These are phyloP conservation scores for Cetonia aurata DNA, from an alignment of 2,888 invertebrate species.

Conservation along the genomic window DNA sequence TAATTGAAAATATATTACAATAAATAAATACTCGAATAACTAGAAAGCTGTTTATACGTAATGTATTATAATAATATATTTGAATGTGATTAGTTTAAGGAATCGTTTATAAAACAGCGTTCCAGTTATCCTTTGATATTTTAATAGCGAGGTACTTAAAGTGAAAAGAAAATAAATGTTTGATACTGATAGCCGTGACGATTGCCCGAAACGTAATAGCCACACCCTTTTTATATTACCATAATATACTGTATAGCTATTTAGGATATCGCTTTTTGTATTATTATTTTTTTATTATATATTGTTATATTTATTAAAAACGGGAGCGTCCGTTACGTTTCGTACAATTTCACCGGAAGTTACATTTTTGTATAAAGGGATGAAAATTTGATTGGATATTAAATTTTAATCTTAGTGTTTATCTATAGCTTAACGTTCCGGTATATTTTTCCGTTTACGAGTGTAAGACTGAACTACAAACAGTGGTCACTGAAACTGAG, in stretches of 20 bases:
- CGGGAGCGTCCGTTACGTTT: slow-evolving; percentile 16
- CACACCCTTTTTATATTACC: slow-evolving; percentile 43
- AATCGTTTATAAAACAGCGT: slow-evolving; percentile 35
- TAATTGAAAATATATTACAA: slow-evolving; percentile 20
- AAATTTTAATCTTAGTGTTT: slow-evolving; percentile 47
- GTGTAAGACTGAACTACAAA: not conserved
- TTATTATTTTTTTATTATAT: slow-evolving; percentile 43
- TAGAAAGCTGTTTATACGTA: slow-evolving; percentile 39
- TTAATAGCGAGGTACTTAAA: slow-evolving; percentile 44
- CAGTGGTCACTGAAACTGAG: slow-evolving; percentile 41
- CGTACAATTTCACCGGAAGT: slow-evolving; percentile 29
- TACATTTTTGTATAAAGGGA: slow-evolving; percentile 46
- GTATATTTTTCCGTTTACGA: slow-evolving; percentile 20
- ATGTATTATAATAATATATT: slow-evolving; percentile 32
- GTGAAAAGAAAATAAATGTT: slow-evolving; percentile 33
- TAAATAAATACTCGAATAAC: slow-evolving; percentile 35
- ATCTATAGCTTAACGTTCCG: slow-evolving; percentile 43
- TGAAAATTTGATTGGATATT: slow-evolving; percentile 46
- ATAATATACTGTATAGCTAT: slow-evolving; percentile 44
- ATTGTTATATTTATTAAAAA: slow-evolving; percentile 44
- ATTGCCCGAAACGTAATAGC: slow-evolving; percentile 25
- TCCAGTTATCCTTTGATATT: slow-evolving; percentile 37
- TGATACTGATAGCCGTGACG: slow-evolving; percentile 40
- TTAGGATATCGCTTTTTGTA: slow-evolving; percentile 46
- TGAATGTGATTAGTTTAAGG: slow-evolving; percentile 38